Conservation (phyloP, 2,797 vertebrate genomes). For the Falco novaeseelandiae region DNA sequence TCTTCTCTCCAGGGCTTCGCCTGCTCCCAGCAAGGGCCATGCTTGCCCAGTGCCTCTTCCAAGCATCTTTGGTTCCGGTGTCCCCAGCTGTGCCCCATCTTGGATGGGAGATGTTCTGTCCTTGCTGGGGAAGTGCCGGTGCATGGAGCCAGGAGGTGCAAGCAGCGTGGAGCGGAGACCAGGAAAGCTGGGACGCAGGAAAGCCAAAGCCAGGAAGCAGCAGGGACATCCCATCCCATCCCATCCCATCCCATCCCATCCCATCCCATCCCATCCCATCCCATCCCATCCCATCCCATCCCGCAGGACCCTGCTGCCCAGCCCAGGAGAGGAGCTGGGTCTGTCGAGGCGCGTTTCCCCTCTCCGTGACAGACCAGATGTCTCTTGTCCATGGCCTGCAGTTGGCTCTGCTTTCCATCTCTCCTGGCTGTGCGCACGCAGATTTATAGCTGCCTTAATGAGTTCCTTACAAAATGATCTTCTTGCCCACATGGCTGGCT, state of each 20-base stretch:
- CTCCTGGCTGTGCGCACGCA: background rate
- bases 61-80: too few relatives aligned
- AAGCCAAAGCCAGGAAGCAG: background rate
- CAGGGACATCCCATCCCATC: background rate
- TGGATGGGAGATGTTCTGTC: background rate
- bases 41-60: fast-evolving
- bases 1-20: background rate
- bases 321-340: background rate
- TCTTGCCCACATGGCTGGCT: background rate
- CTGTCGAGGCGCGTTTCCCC: fast-evolving
- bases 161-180: fast-evolving
- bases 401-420: background rate
- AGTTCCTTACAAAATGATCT: background rate
- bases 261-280: background rate
- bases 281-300: background rate
- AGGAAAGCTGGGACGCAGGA: background rate
- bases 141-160: background rate
- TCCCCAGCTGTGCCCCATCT: background rate
- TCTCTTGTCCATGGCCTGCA: background rate
- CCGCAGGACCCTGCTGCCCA: background rate
- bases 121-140: background rate
- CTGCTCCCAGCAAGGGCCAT: fast-evolving
- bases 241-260: background rate
- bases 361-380: background rate
- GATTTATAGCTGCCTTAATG: background rate